These are phyloP conservation scores for Masticophis lateralis DNA, from an alignment of 2,797 vertebrate genomes.

Conservation along the genomic window DNA sequence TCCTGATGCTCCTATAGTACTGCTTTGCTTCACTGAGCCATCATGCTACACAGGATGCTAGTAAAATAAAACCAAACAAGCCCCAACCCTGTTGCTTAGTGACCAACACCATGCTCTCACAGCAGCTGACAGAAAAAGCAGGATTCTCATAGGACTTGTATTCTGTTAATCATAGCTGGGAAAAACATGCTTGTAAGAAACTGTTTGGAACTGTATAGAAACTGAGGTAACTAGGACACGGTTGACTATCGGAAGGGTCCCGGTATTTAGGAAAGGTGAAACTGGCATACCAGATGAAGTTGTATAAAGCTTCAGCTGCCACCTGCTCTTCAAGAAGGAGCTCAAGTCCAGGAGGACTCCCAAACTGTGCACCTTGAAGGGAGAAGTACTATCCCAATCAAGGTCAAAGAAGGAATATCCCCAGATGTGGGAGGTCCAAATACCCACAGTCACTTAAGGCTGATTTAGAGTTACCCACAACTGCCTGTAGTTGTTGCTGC, in stretches of 20 bases:
- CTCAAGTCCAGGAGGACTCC: not conserved
- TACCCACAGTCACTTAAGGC: not conserved
- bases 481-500: not conserved
- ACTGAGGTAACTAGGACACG: not conserved
- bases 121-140: not conserved
- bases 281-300: not conserved
- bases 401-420: not conserved
- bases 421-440: not conserved
- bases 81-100: slow-evolving; percentile 12
- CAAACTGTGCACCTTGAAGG: not conserved
- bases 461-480: not conserved
- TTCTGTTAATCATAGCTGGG: not conserved
- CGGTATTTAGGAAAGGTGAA: not conserved
- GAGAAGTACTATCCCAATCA: not conserved
- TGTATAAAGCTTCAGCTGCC: not conserved
- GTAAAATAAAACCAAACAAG: slow-evolving; percentile 27
- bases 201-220: not conserved
- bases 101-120: not conserved
- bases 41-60: slow-evolving; percentile 25
- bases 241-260: not conserved
- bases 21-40: slow-evolving; percentile 20
- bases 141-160: not conserved
- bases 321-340: not conserved
- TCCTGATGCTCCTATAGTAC: accelerated
- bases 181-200: not conserved